phyloP scores from a whole-genome alignment of 2,888 invertebrate species.

The Pandemis heparana region DNA sequence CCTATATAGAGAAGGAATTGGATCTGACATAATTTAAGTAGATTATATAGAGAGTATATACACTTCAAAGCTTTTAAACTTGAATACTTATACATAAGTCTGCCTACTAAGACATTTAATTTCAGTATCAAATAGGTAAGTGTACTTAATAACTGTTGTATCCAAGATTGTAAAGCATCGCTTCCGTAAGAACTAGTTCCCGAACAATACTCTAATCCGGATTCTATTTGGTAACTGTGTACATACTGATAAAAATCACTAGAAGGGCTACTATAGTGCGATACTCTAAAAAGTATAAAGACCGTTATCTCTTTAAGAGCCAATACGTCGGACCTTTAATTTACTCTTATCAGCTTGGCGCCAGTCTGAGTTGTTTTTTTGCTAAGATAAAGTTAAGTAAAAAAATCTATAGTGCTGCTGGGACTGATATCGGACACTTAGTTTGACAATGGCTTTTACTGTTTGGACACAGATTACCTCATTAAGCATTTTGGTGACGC shows the following conservation, averaged over 20 bases:
- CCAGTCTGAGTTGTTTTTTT: constrained; percentile 66
- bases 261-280: constrained; percentile 61
- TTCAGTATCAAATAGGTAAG: not conserved
- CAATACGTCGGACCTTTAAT: constrained; percentile 56
- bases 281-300: constrained; percentile 60
- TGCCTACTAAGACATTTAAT: no score
- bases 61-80: no score
- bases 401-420: constrained; percentile 29
- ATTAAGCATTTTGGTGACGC: constrained; percentile 9
- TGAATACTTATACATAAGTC: no score
- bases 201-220: constrained; percentile 25
- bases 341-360: constrained; percentile 65
- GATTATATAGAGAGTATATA: no score
- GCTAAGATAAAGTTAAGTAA: constrained; percentile 47
- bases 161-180: not conserved
- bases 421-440: constrained; percentile 35
- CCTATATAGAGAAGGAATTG: not conserved
- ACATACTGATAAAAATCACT: constrained; percentile 61
- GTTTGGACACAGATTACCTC: constrained; percentile 4
- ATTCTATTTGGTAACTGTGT: constrained; percentile 53
- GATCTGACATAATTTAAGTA: not conserved
- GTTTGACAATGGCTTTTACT: constrained; percentile 24
- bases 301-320: constrained; percentile 62
- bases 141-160: not conserved
- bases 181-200: constrained; percentile 22